Evolutionary conservation across 2,888 invertebrate genomes (phyloP).

Genomic region (Eupithecia centaureata): DNA sequence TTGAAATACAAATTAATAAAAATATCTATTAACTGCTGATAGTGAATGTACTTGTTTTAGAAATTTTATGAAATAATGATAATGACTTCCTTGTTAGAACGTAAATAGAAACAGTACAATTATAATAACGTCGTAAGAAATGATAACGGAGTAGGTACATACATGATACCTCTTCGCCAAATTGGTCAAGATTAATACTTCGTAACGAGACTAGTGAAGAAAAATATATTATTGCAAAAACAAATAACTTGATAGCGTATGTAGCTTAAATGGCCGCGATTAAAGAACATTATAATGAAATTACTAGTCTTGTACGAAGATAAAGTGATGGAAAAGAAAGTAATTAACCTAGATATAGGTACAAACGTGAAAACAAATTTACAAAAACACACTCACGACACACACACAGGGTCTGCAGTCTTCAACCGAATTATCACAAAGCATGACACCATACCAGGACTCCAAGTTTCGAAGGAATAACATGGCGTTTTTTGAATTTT

Average conservation of each 20-base stretch:
- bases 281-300: neutral
- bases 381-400: constrained; percentile 71
- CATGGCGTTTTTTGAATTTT: neutral
- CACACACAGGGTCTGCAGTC: constrained; percentile 75
- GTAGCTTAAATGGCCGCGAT: neutral
- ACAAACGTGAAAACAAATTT: constrained; percentile 67
- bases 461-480: constrained; percentile 47
- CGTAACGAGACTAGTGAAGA: constrained; percentile 29
- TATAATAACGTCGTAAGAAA: constrained; percentile 16
- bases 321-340: constrained; percentile 41
- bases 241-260: neutral
- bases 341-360: constrained; percentile 64
- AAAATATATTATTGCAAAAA: neutral
- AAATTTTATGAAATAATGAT: constrained; percentile 53
- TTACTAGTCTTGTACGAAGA: constrained; percentile 40
- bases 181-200: constrained; percentile 20
- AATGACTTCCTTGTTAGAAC: constrained; percentile 31
- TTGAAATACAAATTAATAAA: constrained; percentile 58
- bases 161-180: constrained; percentile 15
- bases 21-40: constrained; percentile 55
- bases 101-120: constrained; percentile 18
- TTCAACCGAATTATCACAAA: constrained; percentile 79
- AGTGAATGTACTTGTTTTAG: constrained; percentile 47
- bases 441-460: constrained; percentile 64
- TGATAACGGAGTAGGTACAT: constrained; percentile 5